phyloP scores from a whole-genome alignment of 2,113 vertebrate species.

The Recurvirostra avosetta region DNA sequence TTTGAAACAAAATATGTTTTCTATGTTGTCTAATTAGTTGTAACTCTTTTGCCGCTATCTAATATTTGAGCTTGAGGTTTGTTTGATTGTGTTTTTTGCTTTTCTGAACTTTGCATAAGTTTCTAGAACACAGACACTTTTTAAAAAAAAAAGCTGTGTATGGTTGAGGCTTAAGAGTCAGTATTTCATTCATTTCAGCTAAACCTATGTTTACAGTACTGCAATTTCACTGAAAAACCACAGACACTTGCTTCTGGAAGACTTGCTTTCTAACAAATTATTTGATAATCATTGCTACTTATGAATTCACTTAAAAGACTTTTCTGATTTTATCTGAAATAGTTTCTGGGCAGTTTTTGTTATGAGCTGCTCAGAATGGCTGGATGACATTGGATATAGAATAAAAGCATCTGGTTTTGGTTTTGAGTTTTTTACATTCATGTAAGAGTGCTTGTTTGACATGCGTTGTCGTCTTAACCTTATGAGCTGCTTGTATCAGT shows the following conservation, averaged over 20 bases:
- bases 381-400: not conserved
- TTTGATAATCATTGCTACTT: not conserved
- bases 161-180: not conserved
- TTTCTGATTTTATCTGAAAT: not conserved
- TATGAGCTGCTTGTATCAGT: not conserved
- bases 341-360: not conserved
- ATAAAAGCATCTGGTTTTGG: not conserved
- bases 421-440: not conserved
- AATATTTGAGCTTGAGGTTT: not conserved
- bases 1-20: not conserved
- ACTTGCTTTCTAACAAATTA: not conserved
- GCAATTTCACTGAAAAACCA: not conserved
- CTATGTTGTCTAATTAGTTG: not conserved
- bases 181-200: not conserved
- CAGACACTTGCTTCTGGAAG: not conserved
- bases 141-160: not conserved
- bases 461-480: not conserved
- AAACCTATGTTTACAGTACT: not conserved
- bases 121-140: not conserved
- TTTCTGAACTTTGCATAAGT: not conserved
- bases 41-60: not conserved
- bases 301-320: not conserved
- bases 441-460: not conserved
- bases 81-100: not conserved
- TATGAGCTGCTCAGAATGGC: not conserved